Evolutionary conservation across 1,140 invertebrate species (phyloP).

Genomic region (Zaprionus kolodkinae): DNA sequence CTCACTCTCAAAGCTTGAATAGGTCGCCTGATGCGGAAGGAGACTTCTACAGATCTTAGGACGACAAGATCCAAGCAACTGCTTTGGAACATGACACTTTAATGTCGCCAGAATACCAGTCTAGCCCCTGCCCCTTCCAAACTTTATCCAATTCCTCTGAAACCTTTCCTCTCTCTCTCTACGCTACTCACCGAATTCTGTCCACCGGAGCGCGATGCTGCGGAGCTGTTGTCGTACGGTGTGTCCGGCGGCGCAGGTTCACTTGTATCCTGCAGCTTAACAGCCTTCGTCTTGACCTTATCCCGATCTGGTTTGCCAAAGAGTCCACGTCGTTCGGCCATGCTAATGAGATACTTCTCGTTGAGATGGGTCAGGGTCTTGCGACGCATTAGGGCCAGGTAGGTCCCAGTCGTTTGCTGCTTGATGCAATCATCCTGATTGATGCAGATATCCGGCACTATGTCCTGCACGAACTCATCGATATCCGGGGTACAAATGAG

Average conservation of each 20-base stretch:
- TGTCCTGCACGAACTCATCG: constrained; percentile 88
- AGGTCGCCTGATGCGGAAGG: no score
- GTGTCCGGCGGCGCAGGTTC: constrained; percentile 48
- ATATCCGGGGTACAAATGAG: constrained; percentile 86
- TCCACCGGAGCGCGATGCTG: constrained; percentile 39
- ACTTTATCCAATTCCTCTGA: background rate
- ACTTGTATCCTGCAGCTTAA: constrained; percentile 55
- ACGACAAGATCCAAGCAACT: no score
- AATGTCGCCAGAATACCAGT: no score
- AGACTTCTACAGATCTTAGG: no score
- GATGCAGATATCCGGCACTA: constrained; percentile 86
- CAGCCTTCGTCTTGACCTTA: constrained; percentile 55
- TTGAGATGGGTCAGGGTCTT: constrained; percentile 90
- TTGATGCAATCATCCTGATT: constrained; percentile 85
- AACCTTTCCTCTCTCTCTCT: background rate
- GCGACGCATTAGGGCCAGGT: constrained; percentile 88
- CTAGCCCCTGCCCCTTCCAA: no score
- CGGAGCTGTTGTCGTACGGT: constrained; percentile 54
- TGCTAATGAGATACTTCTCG: constrained; percentile 91
- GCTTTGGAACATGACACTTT: no score
- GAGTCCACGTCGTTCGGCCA: constrained; percentile 90
- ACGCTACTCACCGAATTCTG: constrained; percentile 60
- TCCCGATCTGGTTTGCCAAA: constrained; percentile 86
- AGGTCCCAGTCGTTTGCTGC: constrained; percentile 87
- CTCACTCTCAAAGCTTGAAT: no score